A percentile compares a stretch with the other conserved stretches of the same genome.
Evolutionary conservation across 2,113 vertebrate genomes (phyloP).

Genomic region (Rhabdomys dilectus): DNA sequence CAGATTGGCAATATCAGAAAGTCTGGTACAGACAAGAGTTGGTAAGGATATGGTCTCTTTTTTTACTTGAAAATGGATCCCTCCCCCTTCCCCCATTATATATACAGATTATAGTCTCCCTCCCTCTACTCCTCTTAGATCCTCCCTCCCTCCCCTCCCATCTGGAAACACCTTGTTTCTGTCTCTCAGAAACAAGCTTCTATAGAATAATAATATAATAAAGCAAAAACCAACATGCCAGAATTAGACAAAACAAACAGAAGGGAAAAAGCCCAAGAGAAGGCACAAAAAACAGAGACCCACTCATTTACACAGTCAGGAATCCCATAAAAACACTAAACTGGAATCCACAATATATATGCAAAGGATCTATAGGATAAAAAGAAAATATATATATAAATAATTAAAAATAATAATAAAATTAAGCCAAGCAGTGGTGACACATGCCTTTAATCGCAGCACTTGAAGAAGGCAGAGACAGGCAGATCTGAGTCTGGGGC

Average conservation of each 20-base stretch:
- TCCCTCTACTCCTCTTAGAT: background rate
- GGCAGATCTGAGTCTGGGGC: background rate
- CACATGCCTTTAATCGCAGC: background rate
- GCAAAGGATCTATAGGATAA: background rate
- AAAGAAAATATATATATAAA: background rate
- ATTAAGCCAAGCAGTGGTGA: background rate
- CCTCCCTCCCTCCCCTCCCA: background rate
- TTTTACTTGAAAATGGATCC: background rate
- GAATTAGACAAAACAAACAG: background rate
- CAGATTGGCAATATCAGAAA: slow-evolving; percentile 36
- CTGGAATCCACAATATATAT: background rate
- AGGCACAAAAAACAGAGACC: background rate
- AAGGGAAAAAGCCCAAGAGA: background rate
- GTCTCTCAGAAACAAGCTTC: background rate
- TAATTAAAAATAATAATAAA: too few species aligned
- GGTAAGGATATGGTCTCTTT: background rate
- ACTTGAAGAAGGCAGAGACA: background rate
- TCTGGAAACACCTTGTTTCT: background rate
- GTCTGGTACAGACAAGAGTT: slow-evolving; percentile 1
- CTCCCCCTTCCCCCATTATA: too few species aligned
- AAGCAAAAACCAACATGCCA: background rate
- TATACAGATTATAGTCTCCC: background rate
- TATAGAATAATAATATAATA: background rate
- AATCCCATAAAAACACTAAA: background rate
- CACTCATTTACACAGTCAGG: background rate